Conservation (phyloP, 1,140 invertebrate genomes). For the Thrips palmi region DNA sequence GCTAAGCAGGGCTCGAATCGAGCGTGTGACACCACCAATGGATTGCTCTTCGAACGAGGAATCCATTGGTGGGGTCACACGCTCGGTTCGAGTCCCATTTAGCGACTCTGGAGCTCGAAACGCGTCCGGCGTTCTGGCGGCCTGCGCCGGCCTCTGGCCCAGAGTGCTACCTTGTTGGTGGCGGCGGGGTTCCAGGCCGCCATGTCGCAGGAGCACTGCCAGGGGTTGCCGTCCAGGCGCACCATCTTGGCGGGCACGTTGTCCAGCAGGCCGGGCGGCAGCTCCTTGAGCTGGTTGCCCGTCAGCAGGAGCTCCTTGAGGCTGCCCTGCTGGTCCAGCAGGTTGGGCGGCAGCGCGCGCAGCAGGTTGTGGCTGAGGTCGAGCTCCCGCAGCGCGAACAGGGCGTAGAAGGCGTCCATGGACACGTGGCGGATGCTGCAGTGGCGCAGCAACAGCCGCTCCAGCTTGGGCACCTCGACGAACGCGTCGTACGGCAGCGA, state of each 20-base stretch:
- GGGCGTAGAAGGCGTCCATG: constrained; percentile 45
- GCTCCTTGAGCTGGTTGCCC: constrained; percentile 33
- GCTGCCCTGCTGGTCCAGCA: constrained; percentile 38
- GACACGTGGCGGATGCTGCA: constrained; percentile 40
- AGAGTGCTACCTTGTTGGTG: constrained; percentile 29
- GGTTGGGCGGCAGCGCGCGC: constrained; percentile 32
- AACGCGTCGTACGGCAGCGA: constrained; percentile 48
- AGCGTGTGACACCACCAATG: too few relatives aligned
- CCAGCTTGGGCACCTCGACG: constrained; percentile 32
- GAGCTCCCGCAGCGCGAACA: constrained; percentile 33
- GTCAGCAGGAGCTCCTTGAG: constrained; percentile 39
- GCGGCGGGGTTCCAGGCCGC: constrained; percentile 34
- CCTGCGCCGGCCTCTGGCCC: too few relatives aligned
- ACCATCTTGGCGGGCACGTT: constrained; percentile 30
- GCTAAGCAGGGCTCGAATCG: too few relatives aligned
- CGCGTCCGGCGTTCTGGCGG: too few relatives aligned
- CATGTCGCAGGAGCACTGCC: constrained; percentile 49
- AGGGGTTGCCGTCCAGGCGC: constrained; percentile 41
- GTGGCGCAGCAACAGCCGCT: constrained; percentile 35
- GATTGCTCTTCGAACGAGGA: too few relatives aligned
- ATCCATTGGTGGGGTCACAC: too few relatives aligned
- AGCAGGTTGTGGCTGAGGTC: constrained; percentile 43
- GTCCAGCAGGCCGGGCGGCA: constrained; percentile 36
- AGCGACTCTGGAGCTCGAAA: too few relatives aligned
- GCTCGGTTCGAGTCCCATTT: too few relatives aligned